Conservation (phyloP, 2,113 vertebrate genomes). For the Oncorhynchus masou region DNA sequence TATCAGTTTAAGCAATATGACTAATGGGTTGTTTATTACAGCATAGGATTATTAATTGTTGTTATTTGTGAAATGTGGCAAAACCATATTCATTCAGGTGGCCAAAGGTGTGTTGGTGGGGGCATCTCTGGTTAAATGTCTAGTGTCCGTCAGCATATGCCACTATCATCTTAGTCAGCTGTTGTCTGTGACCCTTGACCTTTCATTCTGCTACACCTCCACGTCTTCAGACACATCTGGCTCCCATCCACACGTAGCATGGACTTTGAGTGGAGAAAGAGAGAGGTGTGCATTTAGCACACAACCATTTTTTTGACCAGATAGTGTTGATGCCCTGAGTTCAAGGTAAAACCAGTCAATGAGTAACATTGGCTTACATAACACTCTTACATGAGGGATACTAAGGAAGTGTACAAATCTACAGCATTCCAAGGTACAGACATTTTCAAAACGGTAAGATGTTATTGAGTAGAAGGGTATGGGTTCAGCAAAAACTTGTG, state of each 20-base stretch:
- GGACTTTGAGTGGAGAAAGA: background rate
- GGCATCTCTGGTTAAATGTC: background rate
- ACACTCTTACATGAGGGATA: background rate
- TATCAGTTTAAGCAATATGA: background rate
- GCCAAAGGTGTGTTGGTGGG: background rate
- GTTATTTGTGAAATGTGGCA: background rate
- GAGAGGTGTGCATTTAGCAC: background rate
- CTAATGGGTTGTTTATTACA: no score
- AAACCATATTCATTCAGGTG: background rate
- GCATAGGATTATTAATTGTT: no score
- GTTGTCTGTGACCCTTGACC: background rate
- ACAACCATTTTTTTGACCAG: background rate
- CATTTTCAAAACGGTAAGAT: background rate
- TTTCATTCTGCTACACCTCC: background rate
- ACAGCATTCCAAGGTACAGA: background rate
- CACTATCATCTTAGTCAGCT: background rate
- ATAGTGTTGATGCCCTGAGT: slow-evolving; percentile 2
- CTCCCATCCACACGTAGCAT: slow-evolving; percentile 2
- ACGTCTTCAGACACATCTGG: background rate
- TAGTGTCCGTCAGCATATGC: background rate
- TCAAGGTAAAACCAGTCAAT: slow-evolving; percentile 44
- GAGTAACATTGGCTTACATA: slow-evolving; percentile 17
- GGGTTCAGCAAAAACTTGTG: no score
- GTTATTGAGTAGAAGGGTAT: no score
- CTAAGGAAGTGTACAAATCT: background rate